Evolutionary conservation across 23 tunicate genomes (phyloP), one percentile per base, ranked within the genome.

Genomic region (Halocynthia roretzi): DNA sequence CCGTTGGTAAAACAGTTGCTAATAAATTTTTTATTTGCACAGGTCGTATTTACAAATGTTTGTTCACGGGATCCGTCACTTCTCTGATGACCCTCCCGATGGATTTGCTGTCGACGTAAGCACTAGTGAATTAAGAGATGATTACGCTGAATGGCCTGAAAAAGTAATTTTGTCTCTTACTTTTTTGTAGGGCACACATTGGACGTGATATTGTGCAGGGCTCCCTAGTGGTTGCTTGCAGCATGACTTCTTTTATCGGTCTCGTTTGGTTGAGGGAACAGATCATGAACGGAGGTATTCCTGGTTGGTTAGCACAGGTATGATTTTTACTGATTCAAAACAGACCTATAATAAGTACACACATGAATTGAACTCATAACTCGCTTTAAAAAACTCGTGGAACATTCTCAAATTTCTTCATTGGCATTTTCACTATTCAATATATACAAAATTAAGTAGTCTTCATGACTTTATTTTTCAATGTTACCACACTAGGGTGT

Each of bases 201-300:
- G 85, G 77, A 8, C 80, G 48, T 52, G 97, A 91, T 71, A 77
- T 91, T 62, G 9, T 85, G 10, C 76, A 82, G 53, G 97, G 97
- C 20, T 81, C 81, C 64, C 77, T 76, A 22, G 78, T 91, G 8
- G 97, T 91, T 0, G 91, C 83, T 56, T 91, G 97, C 65, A 85
- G 91, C 14, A 40, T 85, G 81, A 74, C 76, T 55, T 84, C 86
- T 51, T 91, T 91, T 54, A 77, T 91, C 55, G 75, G 83, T 54
- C 57, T 91, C 23, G 77, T 85, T 15, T 91, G 89, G 89, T 62
- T 91, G 6, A 57, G 97, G 54, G 86, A 86, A 20, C 97, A 91
- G 56, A 82, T 91, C 52, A 56, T 91, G 58, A 82, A 91, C 61
- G 97, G 97, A 7, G 97, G 83, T 7, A 65, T 91, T 76, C 97